Percentiles rank a stretch among this genome's conserved stretches.
Conservation (phyloP, 2,888 invertebrate genomes). For the Sceliomorpha sp. region DNA sequence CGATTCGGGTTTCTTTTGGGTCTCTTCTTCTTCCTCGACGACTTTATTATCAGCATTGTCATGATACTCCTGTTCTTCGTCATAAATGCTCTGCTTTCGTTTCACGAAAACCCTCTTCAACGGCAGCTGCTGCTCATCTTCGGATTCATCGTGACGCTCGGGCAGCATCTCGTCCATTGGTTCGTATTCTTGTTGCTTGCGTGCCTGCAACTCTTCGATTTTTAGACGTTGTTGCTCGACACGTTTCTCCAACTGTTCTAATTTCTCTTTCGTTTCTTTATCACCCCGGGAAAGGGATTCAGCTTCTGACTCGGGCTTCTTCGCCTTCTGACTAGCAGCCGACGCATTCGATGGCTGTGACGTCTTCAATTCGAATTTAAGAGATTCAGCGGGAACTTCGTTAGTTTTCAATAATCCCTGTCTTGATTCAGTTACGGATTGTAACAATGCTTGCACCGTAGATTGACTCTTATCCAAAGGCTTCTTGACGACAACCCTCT, state of each 20-base stretch:
- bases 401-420: constrained; percentile 13
- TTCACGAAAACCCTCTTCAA: constrained; percentile 84
- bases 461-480: constrained; percentile 67
- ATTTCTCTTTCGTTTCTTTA: constrained; percentile 75
- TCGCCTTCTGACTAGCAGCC: constrained; percentile 55
- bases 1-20: constrained; percentile 15
- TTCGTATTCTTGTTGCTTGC: constrained; percentile 75
- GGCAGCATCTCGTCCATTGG: constrained; percentile 75
- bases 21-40: constrained; percentile 25
- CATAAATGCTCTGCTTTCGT: constrained; percentile 81
- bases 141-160: constrained; percentile 76
- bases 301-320: constrained; percentile 13
- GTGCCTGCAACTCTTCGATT: constrained; percentile 74
- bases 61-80: constrained; percentile 76
- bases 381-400: constrained; percentile 50
- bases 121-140: constrained; percentile 80
- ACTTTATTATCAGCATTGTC: constrained; percentile 64
- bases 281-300: constrained; percentile 63
- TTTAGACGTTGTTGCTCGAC: constrained; percentile 76
- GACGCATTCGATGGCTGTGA: constrained; percentile 58
- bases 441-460: constrained; percentile 67
- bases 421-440: constrained; percentile 48
- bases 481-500: constrained; percentile 77
- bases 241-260: constrained; percentile 75
- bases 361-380: constrained; percentile 73